Evolutionary conservation across 2,888 invertebrate species (phyloP), one percentile per base, ranked within the genome.

Genomic region (Norana najaformis): DNA sequence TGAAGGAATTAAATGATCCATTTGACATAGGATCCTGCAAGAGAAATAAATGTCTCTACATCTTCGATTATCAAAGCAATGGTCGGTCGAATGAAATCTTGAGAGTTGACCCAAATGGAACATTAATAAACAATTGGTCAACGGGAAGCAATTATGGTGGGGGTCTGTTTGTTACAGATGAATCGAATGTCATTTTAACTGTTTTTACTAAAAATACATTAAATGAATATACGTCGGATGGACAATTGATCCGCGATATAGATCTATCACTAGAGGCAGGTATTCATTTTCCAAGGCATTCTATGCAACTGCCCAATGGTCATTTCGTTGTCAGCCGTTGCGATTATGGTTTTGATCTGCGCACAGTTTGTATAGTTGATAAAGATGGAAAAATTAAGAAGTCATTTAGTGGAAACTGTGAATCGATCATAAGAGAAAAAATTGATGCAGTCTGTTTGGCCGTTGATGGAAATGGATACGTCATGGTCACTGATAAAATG

Each of bases 101-200:
- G 1, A 69, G 69, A 30, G 69, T n/a, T n/a, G 30, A n/a, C 13
- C n/a, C 69, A 69, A n/a, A 69, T 69, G 69, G 69, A 69, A 69
- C 30, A 8, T 69, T 69, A 69, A 69, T 69, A 69, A 69, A n/a
- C 30, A 69, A 69, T n/a, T 69, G 69, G 69, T 69, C 8, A n/a
- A n/a, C 69, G n/a, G 69, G 69, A 69, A n/a, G 11, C 2, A n/a
- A 69, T n/a, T 69, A n/a, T 30, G 69, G 69, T n/a, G 3, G n/a
- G 0, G n/a, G 69, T 69, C 69, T 69, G 69, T 69, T n/a, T n/a
- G 69, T 69, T 69, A 69, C 69, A n/a, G 8, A 69, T n/a, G 69
- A 69, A n/a, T 69, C 69, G n/a, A 69, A 30, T 69, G 69, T 69
- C n/a, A 69, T 69, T 69, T n/a, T 69, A 69, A 69, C 69, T 69